phyloP scores from a whole-genome alignment of 2,888 invertebrate species.

The Drosophila mercatorum region DNA sequence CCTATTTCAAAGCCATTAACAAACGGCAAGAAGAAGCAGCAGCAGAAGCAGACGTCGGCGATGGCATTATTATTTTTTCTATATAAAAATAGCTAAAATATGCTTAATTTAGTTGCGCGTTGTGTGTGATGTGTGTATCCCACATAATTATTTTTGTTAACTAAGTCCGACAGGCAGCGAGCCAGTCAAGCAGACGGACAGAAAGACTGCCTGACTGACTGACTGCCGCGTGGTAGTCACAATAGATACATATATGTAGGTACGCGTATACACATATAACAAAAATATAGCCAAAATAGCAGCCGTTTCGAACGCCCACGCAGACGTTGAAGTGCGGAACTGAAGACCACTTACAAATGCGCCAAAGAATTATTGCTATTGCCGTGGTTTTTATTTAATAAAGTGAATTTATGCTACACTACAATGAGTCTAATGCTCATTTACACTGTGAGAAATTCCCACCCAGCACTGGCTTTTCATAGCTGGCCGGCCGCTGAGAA shows the following conservation, averaged over 20 bases:
- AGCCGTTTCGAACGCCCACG: conserved; percentile 56
- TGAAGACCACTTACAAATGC: conserved; percentile 67
- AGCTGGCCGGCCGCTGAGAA: conserved; percentile 42
- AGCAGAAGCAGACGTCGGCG: conserved; percentile 21
- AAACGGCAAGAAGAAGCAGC: conserved; percentile 73
- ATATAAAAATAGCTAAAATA: conserved; percentile 77
- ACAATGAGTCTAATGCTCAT: conserved; percentile 50
- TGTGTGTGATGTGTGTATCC: conserved; percentile 61
- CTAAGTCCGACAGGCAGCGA: conserved; percentile 57
- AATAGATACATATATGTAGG: conserved; percentile 25
- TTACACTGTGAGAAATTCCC: conserved; percentile 78
- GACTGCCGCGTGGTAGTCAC: conserved; percentile 69
- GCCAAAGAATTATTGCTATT: conserved; percentile 76
- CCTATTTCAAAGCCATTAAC: conserved; percentile 78
- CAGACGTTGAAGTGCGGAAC: conserved; percentile 51
- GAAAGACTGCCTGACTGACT: conserved; percentile 22
- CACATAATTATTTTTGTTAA: conserved; percentile 81
- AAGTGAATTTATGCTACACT: conserved; percentile 68
- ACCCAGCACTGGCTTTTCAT: conserved; percentile 31
- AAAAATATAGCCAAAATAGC: conserved; percentile 54
- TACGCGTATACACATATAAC: conserved; percentile 15
- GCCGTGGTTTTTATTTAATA: conserved; percentile 73
- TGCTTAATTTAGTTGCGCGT: conserved; percentile 76
- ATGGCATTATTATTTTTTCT: conserved; percentile 51
- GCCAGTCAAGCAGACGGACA: not conserved